A percentile compares a stretch with the other conserved stretches of the same genome.
Evolutionary conservation across 2,113 vertebrate species (phyloP).

Genomic region (Engystomops pustulosus): DNA sequence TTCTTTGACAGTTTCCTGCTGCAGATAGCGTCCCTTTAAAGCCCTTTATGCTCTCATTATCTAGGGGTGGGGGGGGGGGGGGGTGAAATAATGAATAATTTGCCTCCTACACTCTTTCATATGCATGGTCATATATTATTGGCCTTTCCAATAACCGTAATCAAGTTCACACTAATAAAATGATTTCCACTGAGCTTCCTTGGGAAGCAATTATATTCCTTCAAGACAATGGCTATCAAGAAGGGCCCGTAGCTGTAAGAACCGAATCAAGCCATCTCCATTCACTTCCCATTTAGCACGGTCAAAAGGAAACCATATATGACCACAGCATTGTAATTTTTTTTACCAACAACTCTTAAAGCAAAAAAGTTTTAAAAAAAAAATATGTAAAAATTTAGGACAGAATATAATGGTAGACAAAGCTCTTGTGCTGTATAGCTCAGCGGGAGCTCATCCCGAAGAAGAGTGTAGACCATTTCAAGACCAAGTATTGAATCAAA

Average conservation of each 20-base stretch:
- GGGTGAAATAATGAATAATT: conserved; percentile 75
- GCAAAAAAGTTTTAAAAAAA: not conserved
- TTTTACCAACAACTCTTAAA: not conserved
- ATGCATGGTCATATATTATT: conserved; percentile 77
- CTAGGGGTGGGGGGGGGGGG: conserved; percentile 64
- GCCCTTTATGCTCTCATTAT: conserved; percentile 77
- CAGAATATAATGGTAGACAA: not conserved
- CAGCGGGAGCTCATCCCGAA: not conserved
- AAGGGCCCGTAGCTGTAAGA: conserved; percentile 68
- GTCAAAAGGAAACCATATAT: conserved; percentile 9
- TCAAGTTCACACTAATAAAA: conserved; percentile 74
- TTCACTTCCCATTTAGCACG: conserved; percentile 30
- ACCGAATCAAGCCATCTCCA: conserved; percentile 72
- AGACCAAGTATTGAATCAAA: not conserved
- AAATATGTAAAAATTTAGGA: not conserved
- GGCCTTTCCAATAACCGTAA: conserved; percentile 73
- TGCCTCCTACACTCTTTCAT: conserved; percentile 76
- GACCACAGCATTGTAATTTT: not conserved
- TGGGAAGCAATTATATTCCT: conserved; percentile 76
- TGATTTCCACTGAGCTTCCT: conserved; percentile 73
- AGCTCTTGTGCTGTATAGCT: not conserved
- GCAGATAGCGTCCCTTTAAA: conserved; percentile 78
- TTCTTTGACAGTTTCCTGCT: conserved; percentile 79
- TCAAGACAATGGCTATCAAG: conserved; percentile 70
- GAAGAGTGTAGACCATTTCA: not conserved